These are phyloP conservation scores for Lepidurus apus DNA, from an alignment of 1,140 invertebrate genomes.

Conservation along the genomic window DNA sequence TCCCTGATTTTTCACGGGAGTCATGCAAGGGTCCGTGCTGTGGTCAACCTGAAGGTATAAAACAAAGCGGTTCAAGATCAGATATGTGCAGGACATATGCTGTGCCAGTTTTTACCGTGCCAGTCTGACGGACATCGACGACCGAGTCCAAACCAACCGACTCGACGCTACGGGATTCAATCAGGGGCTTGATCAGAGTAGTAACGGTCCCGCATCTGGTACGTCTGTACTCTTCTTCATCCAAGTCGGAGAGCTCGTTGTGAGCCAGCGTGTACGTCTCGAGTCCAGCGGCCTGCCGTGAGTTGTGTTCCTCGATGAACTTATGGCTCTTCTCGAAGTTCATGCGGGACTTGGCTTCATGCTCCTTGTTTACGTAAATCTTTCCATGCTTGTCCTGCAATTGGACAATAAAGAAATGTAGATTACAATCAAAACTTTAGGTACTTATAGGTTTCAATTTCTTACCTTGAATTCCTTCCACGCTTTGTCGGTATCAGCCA, in stretches of 20 bases:
- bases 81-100: not conserved
- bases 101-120: not conserved
- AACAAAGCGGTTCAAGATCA: not conserved
- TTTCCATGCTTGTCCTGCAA: conserved; percentile 41
- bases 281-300: not conserved
- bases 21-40: conserved; percentile 45
- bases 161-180: not conserved
- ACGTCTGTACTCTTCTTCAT: not conserved
- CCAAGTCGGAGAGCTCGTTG: conserved; percentile 25
- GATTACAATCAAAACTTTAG: not conserved
- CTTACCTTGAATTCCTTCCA: not conserved
- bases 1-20: conserved; percentile 48
- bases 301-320: conserved; percentile 25
- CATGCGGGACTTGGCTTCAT: conserved; percentile 16
- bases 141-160: not conserved
- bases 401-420: not conserved
- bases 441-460: not conserved
- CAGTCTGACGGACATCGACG: not conserved
- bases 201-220: not conserved
- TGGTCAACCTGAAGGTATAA: conserved; percentile 43
- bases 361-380: not conserved
- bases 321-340: conserved; percentile 18
- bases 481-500: not conserved
- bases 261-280: not conserved
- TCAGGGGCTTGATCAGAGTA: not conserved